Evolutionary conservation across 2,888 invertebrate genomes (phyloP), one percentile per base, ranked within the genome.

Genomic region (Pollenia labialis): DNA sequence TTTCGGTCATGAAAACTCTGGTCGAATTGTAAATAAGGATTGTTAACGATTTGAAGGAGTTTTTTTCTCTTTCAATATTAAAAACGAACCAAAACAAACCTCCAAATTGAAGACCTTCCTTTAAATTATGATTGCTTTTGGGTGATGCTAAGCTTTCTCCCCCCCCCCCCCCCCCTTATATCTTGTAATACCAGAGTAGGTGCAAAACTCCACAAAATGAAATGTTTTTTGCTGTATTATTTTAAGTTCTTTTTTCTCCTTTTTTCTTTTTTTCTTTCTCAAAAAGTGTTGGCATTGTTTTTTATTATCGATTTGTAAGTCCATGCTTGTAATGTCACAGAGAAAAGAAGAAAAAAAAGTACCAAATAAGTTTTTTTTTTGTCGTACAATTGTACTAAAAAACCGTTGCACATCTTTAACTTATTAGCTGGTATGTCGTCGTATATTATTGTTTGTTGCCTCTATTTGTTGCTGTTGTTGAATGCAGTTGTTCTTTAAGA

Each of bases 371-470:
- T 32, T 66, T 44, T 48, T 3, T 66, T 66, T 77, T 52, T 68
- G 46, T 48, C 16, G 3, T 58, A 18, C 18, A 77, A 77, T 58
- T 48, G 48, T 40, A 77, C 23, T 40, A 58, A 52, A 77, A 64
- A 86, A 71, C 74, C 81, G 79, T 81, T 85, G 85, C 66, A 71
- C 75, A 66, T 85, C 68, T 76, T 58, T 62, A 74, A 85, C 77
- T 87, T 87, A 85, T 87, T 85, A 85, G 85, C 84, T 81, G 32
- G 44, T 81, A 50, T 71, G 64, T 75, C 75, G 12, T 81, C 76
- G 72, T 81, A 71, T 68, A 58, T 48, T 71, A 50, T 52, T 42
- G 40, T 79, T 50, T 58, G 54, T 18, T 40, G 52, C 12, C 52
- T 66, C n/a, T 64, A 46, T 66, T 52, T 74, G 76, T 52, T 46